These are phyloP conservation scores for Pachyramphus minor DNA, from an alignment of 2,113 vertebrate species.

Conservation along the genomic window DNA sequence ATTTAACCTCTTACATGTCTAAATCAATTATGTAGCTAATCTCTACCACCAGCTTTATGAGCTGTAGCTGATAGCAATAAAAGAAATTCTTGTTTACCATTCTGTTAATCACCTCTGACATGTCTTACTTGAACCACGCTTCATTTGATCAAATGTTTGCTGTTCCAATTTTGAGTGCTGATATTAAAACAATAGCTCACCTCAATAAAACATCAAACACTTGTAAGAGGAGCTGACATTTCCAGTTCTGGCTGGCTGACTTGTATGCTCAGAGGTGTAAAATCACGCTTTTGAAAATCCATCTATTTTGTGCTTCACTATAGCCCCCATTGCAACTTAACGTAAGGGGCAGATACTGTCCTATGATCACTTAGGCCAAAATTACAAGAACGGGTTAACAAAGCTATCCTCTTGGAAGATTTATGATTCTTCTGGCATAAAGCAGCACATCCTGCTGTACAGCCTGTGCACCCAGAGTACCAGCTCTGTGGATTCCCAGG, in stretches of 20 bases:
- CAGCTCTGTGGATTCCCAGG: neutral
- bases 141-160: neutral
- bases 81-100: conserved; percentile 18
- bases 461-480: neutral
- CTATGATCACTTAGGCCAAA: neutral
- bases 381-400: neutral
- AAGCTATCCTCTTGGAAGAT: neutral
- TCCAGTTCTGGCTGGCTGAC: neutral
- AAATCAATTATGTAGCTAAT: neutral
- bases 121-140: neutral
- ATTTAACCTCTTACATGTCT: neutral
- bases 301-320: neutral
- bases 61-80: neutral
- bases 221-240: neutral
- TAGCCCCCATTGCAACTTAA: accelerated
- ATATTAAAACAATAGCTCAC: neutral
- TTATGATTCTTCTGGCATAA: neutral
- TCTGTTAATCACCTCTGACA: neutral
- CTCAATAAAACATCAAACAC: neutral
- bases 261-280: neutral
- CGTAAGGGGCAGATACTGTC: neutral
- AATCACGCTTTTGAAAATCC: neutral
- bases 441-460: neutral
- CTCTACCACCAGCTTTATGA: neutral
- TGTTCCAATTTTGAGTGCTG: neutral